phyloP scores from a whole-genome alignment of 2,797 vertebrate genomes.

The Telmatherina bonti region DNA sequence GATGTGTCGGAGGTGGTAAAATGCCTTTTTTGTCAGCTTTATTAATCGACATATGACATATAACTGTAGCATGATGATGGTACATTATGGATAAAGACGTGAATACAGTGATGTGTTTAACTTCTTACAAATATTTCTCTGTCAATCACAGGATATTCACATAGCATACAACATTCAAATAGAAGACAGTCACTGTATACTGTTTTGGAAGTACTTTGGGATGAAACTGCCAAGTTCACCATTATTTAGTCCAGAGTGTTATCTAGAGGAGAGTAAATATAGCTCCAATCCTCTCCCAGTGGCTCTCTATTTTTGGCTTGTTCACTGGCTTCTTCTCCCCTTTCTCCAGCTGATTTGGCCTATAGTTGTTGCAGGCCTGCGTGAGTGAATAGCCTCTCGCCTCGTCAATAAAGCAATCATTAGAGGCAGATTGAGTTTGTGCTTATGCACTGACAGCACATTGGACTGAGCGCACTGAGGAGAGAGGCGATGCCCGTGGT shows the following conservation, averaged over 20 bases:
- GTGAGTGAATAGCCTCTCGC: conserved; percentile 73
- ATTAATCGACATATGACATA: too few species aligned
- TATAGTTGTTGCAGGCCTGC: conserved; percentile 62
- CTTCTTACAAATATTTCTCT: background rate
- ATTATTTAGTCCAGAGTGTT: conserved; percentile 46
- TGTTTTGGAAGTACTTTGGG: conserved; percentile 12
- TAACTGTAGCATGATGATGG: too few species aligned
- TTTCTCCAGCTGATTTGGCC: conserved; percentile 65
- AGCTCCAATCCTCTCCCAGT: conserved; percentile 32
- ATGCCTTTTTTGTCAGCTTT: too few species aligned
- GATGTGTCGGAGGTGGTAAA: too few species aligned
- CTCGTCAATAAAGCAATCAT: conserved; percentile 85
- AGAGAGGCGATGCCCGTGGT: conserved; percentile 42
- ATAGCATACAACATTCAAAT: conserved; percentile 13
- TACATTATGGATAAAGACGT: too few species aligned
- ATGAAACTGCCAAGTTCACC: conserved; percentile 44
- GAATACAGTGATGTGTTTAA: too few species aligned
- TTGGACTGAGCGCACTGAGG: conserved; percentile 42
- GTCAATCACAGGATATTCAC: background rate
- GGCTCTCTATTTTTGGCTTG: conserved; percentile 29
- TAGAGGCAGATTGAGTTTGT: conserved; percentile 84
- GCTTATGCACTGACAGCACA: conserved; percentile 66
- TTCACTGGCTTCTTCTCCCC: conserved; percentile 31
- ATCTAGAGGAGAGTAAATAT: conserved; percentile 55
- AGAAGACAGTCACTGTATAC: conserved; percentile 1